A percentile compares a stretch with the other conserved stretches of the same genome.
phyloP scores from a whole-genome alignment of 1,140 invertebrate genomes.

The Melitaea cinxia region DNA sequence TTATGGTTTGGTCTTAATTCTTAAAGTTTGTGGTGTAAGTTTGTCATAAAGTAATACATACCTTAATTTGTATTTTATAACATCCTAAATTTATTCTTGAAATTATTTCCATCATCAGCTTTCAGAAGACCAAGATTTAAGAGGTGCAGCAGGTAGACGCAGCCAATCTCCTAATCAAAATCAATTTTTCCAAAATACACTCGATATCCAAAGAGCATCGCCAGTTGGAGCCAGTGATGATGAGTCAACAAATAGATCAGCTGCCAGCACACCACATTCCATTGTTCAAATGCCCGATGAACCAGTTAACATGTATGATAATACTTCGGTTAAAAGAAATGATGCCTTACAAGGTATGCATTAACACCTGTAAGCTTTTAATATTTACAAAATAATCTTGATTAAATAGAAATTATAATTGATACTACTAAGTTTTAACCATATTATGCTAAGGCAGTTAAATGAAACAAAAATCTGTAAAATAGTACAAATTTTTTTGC shows the following conservation, averaged over 20 bases:
- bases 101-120: too few species aligned
- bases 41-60: too few species aligned
- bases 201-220: constrained; percentile 68
- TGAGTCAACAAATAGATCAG: constrained; percentile 60
- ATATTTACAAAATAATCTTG: too few species aligned
- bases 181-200: constrained; percentile 55
- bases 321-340: constrained; percentile 64
- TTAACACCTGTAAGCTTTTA: too few species aligned
- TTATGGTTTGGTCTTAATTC: too few species aligned
- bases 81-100: too few species aligned
- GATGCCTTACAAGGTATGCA: constrained; percentile 68
- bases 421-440: too few species aligned
- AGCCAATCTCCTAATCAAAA: constrained; percentile 68
- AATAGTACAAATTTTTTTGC: constrained; percentile 35
- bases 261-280: constrained; percentile 85
- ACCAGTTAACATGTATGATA: constrained; percentile 66
- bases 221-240: constrained; percentile 70
- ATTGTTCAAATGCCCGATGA: constrained; percentile 86
- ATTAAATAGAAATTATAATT: too few species aligned
- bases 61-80: too few species aligned
- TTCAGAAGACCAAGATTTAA: constrained; percentile 76
- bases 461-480: too few species aligned
- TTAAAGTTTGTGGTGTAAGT: too few species aligned
- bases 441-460: too few species aligned
- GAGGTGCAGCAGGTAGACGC: constrained; percentile 64